Evolutionary conservation across 2,888 invertebrate genomes (phyloP).

Genomic region (Callosobruchus maculatus): DNA sequence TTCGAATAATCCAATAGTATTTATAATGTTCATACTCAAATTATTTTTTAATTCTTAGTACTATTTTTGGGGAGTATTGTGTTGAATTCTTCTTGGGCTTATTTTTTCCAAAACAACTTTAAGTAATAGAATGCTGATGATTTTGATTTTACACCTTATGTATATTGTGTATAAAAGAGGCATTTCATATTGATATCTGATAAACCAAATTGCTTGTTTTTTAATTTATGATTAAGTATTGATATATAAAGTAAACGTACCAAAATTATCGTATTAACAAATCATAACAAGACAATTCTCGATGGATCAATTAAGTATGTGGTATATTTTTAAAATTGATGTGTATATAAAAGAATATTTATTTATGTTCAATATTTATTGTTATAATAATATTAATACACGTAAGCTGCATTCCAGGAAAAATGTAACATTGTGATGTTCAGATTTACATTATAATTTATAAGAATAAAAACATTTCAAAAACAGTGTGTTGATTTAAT

Average conservation of each 20-base stretch:
- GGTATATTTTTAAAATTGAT: constrained; percentile 29
- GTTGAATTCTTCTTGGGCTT: too few relatives aligned
- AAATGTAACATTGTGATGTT: constrained; percentile 38
- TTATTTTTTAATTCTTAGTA: too few relatives aligned
- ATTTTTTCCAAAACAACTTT: too few relatives aligned
- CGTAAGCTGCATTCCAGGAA: constrained; percentile 23
- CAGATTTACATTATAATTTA: constrained; percentile 33
- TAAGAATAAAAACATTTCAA: constrained; percentile 11
- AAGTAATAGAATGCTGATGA: too few relatives aligned
- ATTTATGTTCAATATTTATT: constrained; percentile 29
- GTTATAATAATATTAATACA: constrained; percentile 22
- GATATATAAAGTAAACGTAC: constrained; percentile 11
- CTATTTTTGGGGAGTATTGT: too few relatives aligned
- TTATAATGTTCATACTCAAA: too few relatives aligned
- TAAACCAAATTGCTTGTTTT: too few relatives aligned
- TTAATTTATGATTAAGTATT: not conserved
- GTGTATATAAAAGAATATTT: constrained; percentile 19
- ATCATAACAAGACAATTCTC: constrained; percentile 24
- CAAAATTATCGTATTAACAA: constrained; percentile 2
- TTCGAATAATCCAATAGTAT: too few relatives aligned
- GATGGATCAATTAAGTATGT: constrained; percentile 26
- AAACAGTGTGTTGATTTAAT: not conserved
- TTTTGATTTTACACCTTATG: too few relatives aligned
- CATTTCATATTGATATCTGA: too few relatives aligned
- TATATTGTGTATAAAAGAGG: too few relatives aligned